Conservation (phyloP, 1,140 invertebrate species). For the Drosophila tsacasi region DNA sequence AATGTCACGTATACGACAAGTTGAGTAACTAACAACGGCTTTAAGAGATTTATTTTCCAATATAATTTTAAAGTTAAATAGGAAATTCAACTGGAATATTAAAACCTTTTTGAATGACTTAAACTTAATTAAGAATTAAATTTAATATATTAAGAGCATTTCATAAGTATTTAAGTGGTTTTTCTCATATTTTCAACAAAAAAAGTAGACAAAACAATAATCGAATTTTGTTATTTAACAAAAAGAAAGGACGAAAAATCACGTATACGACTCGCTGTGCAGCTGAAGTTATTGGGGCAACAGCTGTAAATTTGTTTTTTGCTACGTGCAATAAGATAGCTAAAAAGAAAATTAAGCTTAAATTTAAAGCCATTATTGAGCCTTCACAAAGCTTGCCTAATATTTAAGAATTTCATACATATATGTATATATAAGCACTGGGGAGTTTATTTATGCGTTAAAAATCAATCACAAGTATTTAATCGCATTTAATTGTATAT, state of each 20-base stretch:
- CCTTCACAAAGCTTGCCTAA: background rate
- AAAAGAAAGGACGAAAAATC: background rate
- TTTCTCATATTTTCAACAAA: background rate
- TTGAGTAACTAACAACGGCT: no score
- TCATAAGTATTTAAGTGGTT: background rate
- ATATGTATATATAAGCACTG: background rate
- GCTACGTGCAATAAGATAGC: background rate
- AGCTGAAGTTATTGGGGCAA: background rate
- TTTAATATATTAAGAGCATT: background rate
- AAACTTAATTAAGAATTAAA: background rate
- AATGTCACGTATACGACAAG: no score
- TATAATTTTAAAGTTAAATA: no score
- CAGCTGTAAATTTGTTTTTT: background rate
- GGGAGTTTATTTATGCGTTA: background rate
- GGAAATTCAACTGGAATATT: no score
- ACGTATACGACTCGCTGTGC: slow-evolving; percentile 18
- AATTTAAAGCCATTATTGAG: background rate
- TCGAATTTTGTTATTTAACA: background rate
- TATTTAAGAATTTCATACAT: background rate
- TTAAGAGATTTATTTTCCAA: no score
- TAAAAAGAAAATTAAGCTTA: background rate
- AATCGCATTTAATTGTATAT: background rate
- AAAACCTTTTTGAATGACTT: no score
- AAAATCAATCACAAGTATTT: background rate
- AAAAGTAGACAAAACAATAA: background rate